phyloP scores from a whole-genome alignment of 2,113 vertebrate genomes.

The Aspidoscelis tigris region DNA sequence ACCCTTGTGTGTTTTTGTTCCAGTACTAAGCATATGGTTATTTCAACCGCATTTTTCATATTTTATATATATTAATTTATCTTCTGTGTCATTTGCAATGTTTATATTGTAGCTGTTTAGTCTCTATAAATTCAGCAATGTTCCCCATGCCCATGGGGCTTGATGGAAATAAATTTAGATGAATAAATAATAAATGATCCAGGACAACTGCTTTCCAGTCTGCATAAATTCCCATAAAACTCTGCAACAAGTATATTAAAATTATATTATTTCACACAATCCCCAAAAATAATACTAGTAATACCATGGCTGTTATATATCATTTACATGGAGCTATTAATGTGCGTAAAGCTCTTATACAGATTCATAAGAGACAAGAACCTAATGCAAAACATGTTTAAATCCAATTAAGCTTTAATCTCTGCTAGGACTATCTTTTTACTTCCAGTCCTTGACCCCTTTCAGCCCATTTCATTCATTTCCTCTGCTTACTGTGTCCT shows the following conservation, averaged over 20 bases:
- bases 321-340: slow-evolving; percentile 1
- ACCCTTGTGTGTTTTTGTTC: not conserved
- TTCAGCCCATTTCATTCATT: slow-evolving; percentile 1
- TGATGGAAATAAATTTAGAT: slow-evolving; percentile 7
- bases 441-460: not conserved
- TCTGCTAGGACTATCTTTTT: not conserved
- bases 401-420: not conserved
- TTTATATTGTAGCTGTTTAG: slow-evolving; percentile 13
- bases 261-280: slow-evolving; percentile 5
- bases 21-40: slow-evolving; percentile 1
- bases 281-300: not conserved
- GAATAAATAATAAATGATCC: slow-evolving; percentile 21
- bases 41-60: not conserved
- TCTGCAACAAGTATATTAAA: slow-evolving; percentile 19
- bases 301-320: not conserved
- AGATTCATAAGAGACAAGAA: not conserved
- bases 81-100: not conserved
- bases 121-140: slow-evolving; percentile 3
- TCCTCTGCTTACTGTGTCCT: not conserved
- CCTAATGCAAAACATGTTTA: not conserved
- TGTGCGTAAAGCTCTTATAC: not conserved
- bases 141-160: not conserved
- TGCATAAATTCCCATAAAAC: not conserved
- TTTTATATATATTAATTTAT: slow-evolving; percentile 14
- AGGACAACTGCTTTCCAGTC: not conserved